Conservation (phyloP, 2,113 vertebrate species). For the Myocastor coypus region DNA sequence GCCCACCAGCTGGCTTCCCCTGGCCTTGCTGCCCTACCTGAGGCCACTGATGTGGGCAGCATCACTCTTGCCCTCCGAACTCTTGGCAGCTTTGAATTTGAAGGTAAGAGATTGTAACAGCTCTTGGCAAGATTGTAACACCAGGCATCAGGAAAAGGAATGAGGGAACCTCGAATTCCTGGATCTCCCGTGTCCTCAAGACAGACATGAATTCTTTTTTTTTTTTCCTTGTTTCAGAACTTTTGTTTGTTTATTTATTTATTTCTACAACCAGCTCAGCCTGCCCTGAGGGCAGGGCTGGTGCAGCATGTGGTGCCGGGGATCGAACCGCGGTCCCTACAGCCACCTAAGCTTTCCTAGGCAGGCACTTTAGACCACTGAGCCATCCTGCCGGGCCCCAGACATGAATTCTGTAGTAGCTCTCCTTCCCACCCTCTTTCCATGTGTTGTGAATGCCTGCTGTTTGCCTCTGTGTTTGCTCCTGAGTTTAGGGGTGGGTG, state of each 20-base stretch:
- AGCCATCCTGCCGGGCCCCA: too few species aligned
- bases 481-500: neutral
- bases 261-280: too few species aligned
- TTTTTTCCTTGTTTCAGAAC: too few species aligned
- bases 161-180: neutral
- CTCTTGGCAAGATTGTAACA: neutral
- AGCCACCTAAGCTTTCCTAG: too few species aligned
- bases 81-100: constrained; percentile 98
- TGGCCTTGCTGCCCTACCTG: constrained; percentile 96
- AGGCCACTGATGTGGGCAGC: constrained; percentile 97
- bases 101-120: constrained; percentile 87
- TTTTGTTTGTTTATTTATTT: too few species aligned
- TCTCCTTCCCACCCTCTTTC: neutral
- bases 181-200: neutral
- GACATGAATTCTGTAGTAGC: neutral
- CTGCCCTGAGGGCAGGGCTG: too few species aligned
- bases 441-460: neutral
- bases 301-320: too few species aligned
- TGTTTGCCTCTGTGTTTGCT: neutral
- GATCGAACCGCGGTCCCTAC: too few species aligned
- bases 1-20: constrained; percentile 97
- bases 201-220: neutral
- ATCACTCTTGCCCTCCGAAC: constrained; percentile 98
- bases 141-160: neutral
- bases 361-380: too few species aligned